Base-by-base conservation (phyloP, 2,888 invertebrate genomes). In the Schrankia costaestrigalis region DNA sequence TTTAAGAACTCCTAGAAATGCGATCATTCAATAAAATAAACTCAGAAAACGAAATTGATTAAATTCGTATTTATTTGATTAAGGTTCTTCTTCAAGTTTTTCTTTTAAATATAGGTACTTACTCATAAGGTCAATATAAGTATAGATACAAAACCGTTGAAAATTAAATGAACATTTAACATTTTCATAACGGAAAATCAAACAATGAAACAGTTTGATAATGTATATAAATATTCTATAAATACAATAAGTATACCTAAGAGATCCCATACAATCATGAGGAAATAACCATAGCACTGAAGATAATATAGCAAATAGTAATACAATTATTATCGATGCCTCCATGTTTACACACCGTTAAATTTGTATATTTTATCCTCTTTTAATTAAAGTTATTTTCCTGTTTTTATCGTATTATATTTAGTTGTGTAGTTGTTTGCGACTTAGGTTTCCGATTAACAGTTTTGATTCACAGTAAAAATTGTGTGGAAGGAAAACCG, bases 291-390 rank as follows among this genome's bases (percentile, higher is more conserved):
- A 14, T 6, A 3, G 5, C 18, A 7, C 3, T n/a, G 3, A 17
- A 32, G 31, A 27, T 27, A 15, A 31, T 11, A 23, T 7, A 8
- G 10, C 14, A 7, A 17, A 21, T 21, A 21, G 11, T 1, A 10
- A 9, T 9, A 5, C 11, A 11, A 23, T 23, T 8, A 23, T 11
- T 23, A 11, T 23, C 11, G 11, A 11, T 23, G 9, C 13, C n/a
- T n/a, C n/a, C 45, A 50, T 47, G 28, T 33, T 40, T 54, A 67
- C 70, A 60, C 68, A 63, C 71, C 73, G 69, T 61, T 48, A 70
- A 69, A 70, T 68, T 60, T 34, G 47, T 53, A 10, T 31, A 37
- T 56, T 57, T 57, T 59, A 52, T 55, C 60, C 63, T 57, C 55
- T 59, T 50, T 38, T 51, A 61, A 55, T 57, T 62, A 57, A 67